These are phyloP conservation scores for Pangasianodon gigas DNA, from an alignment of 2,113 vertebrate genomes.

Conservation along the genomic window DNA sequence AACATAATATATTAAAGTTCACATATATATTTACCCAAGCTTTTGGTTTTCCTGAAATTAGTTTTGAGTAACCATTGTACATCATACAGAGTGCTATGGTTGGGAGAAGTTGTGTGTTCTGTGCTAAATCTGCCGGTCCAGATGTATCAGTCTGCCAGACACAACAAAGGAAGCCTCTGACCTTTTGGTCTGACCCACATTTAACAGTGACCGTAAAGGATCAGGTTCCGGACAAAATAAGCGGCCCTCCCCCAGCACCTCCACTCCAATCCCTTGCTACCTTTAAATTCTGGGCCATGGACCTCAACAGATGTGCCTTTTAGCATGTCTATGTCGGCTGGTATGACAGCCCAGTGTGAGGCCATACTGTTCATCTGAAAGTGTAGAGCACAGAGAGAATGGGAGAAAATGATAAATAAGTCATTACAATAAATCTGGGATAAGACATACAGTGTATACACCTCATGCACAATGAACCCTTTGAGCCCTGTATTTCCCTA, in stretches of 20 bases:
- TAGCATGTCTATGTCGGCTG: slow-evolving; percentile 8
- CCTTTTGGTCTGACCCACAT: slow-evolving; percentile 67
- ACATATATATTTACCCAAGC: background rate
- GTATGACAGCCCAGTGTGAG: slow-evolving; percentile 34
- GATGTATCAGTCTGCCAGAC: slow-evolving; percentile 67
- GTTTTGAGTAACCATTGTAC: background rate
- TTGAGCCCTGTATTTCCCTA: background rate
- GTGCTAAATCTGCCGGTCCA: slow-evolving; percentile 62
- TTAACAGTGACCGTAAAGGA: slow-evolving; percentile 68
- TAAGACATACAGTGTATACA: background rate
- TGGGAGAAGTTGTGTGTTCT: slow-evolving; percentile 54
- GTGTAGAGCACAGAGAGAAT: slow-evolving; percentile 11
- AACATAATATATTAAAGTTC: background rate
- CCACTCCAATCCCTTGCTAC: slow-evolving; percentile 35
- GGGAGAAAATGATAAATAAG: background rate
- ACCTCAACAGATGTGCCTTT: slow-evolving; percentile 48
- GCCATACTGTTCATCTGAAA: slow-evolving; percentile 35
- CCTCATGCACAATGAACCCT: background rate
- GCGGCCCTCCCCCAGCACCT: slow-evolving; percentile 46
- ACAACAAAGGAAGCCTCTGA: slow-evolving; percentile 64
- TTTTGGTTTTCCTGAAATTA: background rate
- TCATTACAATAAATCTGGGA: background rate
- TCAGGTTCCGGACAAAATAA: slow-evolving; percentile 67
- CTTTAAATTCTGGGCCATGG: slow-evolving; percentile 44
- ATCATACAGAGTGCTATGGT: slow-evolving; percentile 50